Conservation (phyloP, 2,888 invertebrate genomes). For the Melitaea athalia region DNA sequence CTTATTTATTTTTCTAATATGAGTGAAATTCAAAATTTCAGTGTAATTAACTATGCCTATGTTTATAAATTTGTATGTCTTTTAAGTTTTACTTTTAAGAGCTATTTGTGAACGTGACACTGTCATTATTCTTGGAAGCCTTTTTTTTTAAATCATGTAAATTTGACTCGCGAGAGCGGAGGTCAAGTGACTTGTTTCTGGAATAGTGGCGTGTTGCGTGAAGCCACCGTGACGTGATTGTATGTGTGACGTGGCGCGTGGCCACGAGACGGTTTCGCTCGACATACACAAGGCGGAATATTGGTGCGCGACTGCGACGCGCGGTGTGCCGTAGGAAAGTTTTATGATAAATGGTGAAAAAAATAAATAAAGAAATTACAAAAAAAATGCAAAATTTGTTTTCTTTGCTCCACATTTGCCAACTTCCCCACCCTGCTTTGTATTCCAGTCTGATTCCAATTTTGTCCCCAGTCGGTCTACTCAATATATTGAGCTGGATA, state of each 20-base stretch:
- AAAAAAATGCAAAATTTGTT: slow-evolving; percentile 51
- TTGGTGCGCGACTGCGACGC: slow-evolving; percentile 77
- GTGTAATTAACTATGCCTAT: slow-evolving; percentile 44
- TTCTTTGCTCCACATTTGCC: not conserved
- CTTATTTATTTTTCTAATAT: slow-evolving; percentile 68
- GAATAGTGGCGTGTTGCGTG: slow-evolving; percentile 46
- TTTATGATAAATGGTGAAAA: slow-evolving; percentile 83
- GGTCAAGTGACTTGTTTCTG: slow-evolving; percentile 1
- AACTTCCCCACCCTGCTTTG: too few species aligned
- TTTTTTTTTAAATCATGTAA: slow-evolving; percentile 6
- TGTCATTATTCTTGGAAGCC: slow-evolving; percentile 7
- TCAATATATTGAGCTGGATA: not conserved
- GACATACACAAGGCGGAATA: slow-evolving; percentile 79
- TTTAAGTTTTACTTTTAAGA: slow-evolving; percentile 46
- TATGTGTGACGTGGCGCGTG: not conserved
- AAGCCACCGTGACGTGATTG: slow-evolving; percentile 48
- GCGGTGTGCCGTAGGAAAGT: slow-evolving; percentile 80
- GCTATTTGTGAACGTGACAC: slow-evolving; percentile 60
- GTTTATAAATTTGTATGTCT: slow-evolving; percentile 51
- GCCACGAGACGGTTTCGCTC: slow-evolving; percentile 49
- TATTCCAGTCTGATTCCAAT: not conserved
- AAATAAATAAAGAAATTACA: slow-evolving; percentile 75
- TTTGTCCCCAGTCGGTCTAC: not conserved
- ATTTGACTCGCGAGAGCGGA: not conserved
- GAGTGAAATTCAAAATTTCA: slow-evolving; percentile 40